Conservation (phyloP, 1,140 invertebrate genomes). For the Stenopsyche tienmushanensis region DNA sequence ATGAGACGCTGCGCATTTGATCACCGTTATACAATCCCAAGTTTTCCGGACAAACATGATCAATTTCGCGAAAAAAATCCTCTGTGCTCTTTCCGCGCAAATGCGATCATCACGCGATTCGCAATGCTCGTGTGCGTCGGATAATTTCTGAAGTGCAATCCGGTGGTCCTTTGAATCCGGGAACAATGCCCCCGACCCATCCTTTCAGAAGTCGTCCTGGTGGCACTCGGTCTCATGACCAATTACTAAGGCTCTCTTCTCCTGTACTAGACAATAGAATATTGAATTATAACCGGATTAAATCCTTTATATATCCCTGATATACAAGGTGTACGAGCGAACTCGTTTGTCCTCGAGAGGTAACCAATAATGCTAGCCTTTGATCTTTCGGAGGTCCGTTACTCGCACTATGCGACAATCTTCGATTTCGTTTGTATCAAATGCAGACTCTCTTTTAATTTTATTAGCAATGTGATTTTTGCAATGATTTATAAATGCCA, state of each 20-base stretch:
- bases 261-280: slow-evolving; percentile 1
- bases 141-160: too few species aligned
- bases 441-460: too few species aligned
- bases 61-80: not conserved
- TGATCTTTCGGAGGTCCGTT: not conserved
- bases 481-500: too few species aligned
- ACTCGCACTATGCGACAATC: not conserved
- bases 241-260: not conserved
- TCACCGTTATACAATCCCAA: too few species aligned
- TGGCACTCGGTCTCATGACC: not conserved
- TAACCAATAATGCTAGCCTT: not conserved
- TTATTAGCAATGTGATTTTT: too few species aligned
- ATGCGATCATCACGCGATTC: too few species aligned
- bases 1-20: too few species aligned
- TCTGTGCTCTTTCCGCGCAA: too few species aligned
- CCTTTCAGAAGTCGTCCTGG: not conserved
- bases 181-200: too few species aligned
- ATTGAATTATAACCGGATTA: slow-evolving; percentile 9
- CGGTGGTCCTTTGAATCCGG: too few species aligned
- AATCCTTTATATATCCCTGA: not conserved
- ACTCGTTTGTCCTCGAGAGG: slow-evolving; percentile 6
- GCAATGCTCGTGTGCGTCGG: too few species aligned
- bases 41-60: not conserved
- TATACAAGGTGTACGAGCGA: not conserved
- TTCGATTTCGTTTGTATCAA: too few species aligned